Evolutionary conservation across 1,140 invertebrate genomes (phyloP).

Genomic region (Halictus rubicundus): DNA sequence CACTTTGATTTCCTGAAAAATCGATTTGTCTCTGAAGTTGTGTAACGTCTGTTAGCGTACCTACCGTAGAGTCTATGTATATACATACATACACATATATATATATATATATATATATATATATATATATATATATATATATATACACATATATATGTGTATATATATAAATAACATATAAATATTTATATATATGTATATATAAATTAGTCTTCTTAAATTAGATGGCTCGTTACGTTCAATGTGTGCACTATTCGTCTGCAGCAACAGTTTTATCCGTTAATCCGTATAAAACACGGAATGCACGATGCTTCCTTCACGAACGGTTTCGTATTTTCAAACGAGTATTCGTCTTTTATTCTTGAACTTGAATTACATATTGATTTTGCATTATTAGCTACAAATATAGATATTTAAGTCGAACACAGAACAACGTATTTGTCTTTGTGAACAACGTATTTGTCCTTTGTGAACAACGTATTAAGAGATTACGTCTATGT

Average conservation of each 20-base stretch:
- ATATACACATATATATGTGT: no score
- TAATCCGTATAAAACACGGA: conserved; percentile 26
- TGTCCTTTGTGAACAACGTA: neutral
- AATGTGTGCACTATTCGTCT: neutral
- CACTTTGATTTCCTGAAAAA: conserved; percentile 10
- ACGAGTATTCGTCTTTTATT: conserved; percentile 21
- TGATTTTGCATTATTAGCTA: conserved; percentile 30
- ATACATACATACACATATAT: no score
- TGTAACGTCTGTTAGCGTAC: conserved; percentile 10
- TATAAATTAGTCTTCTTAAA: neutral
- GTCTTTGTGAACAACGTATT: no score
- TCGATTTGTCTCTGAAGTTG: conserved; percentile 15
- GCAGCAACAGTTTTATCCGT: conserved; percentile 25
- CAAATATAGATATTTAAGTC: neutral
- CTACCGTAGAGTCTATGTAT: conserved; percentile 7
- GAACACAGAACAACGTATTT: neutral
- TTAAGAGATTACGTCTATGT: neutral
- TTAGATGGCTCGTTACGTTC: neutral
- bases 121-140: no score
- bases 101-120: no score
- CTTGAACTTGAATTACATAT: conserved; percentile 28
- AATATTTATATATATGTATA: no score
- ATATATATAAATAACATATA: no score
- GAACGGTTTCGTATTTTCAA: conserved; percentile 4
- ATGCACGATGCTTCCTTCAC: conserved; percentile 45